Percentiles rank a stretch among this genome's conserved stretches.
phyloP scores from a whole-genome alignment of 2,888 invertebrate genomes.

The Halictus quadricinctus region DNA sequence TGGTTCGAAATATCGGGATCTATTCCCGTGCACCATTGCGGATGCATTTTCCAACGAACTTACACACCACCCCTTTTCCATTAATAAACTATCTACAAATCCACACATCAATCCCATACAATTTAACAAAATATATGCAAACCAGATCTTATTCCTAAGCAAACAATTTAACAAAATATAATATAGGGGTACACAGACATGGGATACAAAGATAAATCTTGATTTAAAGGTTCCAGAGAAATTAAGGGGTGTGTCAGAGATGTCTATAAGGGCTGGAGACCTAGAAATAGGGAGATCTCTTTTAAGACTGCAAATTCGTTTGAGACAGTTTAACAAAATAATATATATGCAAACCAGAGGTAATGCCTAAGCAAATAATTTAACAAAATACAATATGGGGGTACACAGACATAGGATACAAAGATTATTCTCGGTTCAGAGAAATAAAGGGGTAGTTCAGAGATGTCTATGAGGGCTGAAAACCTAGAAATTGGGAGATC shows the following conservation, averaged over 20 bases:
- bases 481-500: too few species aligned
- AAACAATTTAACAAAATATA: too few species aligned
- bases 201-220: background rate
- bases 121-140: background rate
- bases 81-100: background rate
- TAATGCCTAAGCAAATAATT: too few species aligned
- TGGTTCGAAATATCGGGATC: background rate
- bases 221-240: background rate
- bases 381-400: background rate
- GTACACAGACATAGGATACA: background rate
- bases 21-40: slow-evolving; percentile 6
- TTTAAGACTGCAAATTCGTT: too few species aligned
- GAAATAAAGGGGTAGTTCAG: background rate
- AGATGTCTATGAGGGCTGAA: too few species aligned
- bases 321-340: too few species aligned
- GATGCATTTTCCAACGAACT: background rate
- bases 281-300: too few species aligned
- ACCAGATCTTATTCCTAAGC: too few species aligned
- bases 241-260: background rate
- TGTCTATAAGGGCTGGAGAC: background rate
- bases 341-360: background rate
- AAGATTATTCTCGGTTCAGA: background rate
- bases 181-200: too few species aligned
- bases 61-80: background rate
- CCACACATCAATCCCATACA: background rate